A percentile compares a stretch with the other conserved stretches of the same genome.
Evolutionary conservation across 1,140 invertebrate species (phyloP).

Genomic region (Gonatopus flavifemur): DNA sequence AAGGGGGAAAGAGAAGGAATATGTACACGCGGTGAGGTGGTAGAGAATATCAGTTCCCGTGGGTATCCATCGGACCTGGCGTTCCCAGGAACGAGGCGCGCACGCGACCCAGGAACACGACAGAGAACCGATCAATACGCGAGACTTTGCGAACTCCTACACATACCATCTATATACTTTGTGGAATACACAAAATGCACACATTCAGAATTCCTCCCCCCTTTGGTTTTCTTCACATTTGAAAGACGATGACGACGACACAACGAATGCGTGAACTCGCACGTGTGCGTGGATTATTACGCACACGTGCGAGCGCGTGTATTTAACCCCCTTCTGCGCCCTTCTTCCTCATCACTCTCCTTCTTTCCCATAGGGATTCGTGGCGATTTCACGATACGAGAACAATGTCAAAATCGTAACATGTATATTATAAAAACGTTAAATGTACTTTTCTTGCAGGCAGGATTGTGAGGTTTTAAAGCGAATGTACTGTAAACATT

Average conservation of each 20-base stretch:
- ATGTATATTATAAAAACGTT: no score
- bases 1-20: constrained; percentile 20
- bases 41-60: constrained; percentile 50
- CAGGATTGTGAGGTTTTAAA: no score
- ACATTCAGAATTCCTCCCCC: no score
- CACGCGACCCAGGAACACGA: constrained; percentile 50
- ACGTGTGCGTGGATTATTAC: constrained; percentile 35
- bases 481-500: no score
- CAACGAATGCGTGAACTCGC: constrained; percentile 12
- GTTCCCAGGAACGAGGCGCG: constrained; percentile 51
- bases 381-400: constrained; percentile 5
- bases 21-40: no score
- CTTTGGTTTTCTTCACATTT: constrained; percentile 8
- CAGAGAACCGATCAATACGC: constrained; percentile 46
- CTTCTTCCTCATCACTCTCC: background rate
- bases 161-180: constrained; percentile 16
- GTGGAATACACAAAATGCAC: no score
- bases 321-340: constrained; percentile 15
- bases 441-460: no score
- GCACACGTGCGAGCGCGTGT: constrained; percentile 32
- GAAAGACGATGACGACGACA: constrained; percentile 15
- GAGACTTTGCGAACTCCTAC: constrained; percentile 43
- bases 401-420: no score
- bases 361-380: constrained; percentile 27
- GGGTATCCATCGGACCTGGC: constrained; percentile 43